A percentile compares a stretch with the other conserved stretches of the same genome.
Evolutionary conservation across 2,113 vertebrate genomes (phyloP).

Genomic region (Clarias gariepinus): DNA sequence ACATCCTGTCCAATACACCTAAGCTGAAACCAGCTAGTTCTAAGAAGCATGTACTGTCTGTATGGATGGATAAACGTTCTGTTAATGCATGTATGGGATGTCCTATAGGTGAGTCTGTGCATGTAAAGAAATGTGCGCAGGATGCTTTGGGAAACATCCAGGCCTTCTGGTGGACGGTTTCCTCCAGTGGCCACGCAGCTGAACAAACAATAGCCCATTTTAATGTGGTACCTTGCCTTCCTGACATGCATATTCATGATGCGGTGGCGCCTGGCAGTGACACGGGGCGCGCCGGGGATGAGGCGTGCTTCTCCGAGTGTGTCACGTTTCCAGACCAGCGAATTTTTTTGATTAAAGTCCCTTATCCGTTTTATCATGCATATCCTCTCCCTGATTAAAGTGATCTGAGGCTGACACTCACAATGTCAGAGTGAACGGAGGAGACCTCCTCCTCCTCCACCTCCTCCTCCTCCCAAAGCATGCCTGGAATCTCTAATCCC

Average conservation of each 20-base stretch:
- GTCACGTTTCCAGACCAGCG: conserved; percentile 99
- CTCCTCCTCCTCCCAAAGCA: conserved; percentile 72
- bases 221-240: conserved; percentile 84
- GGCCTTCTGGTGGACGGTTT: conserved; percentile 44
- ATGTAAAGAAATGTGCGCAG: neutral
- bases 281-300: conserved; percentile 78
- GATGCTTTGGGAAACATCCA: conserved; percentile 27
- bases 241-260: conserved; percentile 92
- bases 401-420: conserved; percentile 99
- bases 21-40: neutral
- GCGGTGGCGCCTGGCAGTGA: conserved; percentile 81
- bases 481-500: conserved; percentile 90
- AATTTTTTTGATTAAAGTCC: conserved; percentile 99
- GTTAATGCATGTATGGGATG: conserved; percentile 8
- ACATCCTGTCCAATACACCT: neutral
- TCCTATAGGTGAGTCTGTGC: neutral
- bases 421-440: conserved; percentile 94
- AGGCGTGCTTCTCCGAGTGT: conserved; percentile 96
- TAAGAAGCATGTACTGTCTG: neutral
- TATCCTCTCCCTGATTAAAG: conserved; percentile 99
- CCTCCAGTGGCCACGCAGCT: conserved; percentile 52
- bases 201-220: conserved; percentile 85
- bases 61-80: neutral
- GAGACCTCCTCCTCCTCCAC: conserved; percentile 74
- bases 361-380: conserved; percentile 99